Evolutionary conservation across 2,888 invertebrate species (phyloP).

Genomic region (Podotricha telesiphe): DNA sequence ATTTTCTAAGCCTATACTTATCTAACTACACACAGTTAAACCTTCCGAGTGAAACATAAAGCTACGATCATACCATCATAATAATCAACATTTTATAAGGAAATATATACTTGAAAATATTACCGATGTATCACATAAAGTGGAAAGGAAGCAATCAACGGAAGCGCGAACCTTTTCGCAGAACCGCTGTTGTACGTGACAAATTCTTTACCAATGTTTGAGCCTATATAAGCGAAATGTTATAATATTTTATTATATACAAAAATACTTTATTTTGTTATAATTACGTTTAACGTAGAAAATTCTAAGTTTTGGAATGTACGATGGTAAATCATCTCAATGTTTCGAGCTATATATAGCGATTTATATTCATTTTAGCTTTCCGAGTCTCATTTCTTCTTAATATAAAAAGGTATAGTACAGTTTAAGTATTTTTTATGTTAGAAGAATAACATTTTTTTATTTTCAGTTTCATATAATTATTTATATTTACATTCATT

Average conservation of each 20-base stretch:
- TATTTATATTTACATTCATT: not conserved
- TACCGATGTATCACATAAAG: constrained; percentile 33
- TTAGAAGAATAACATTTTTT: no score
- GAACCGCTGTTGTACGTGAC: constrained; percentile 43
- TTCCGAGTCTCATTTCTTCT: no score
- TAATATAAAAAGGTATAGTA: no score
- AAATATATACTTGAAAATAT: constrained; percentile 8
- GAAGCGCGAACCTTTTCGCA: constrained; percentile 45
- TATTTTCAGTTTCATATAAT: not conserved
- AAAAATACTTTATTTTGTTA: not conserved
- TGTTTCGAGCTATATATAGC: no score
- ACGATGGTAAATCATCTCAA: no score
- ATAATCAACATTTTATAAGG: not conserved
- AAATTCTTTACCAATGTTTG: constrained; percentile 36
- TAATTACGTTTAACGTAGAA: not conserved
- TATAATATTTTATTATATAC: not conserved
- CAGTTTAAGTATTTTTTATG: no score
- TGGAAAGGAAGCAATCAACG: constrained; percentile 44
- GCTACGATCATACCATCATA: not conserved
- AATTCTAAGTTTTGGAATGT: no score
- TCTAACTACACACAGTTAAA: no score
- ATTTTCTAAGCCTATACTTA: no score
- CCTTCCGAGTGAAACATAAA: not conserved
- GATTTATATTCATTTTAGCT: no score
- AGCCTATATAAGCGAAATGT: constrained; percentile 1